Evolutionary conservation across 2,888 invertebrate genomes (phyloP), one percentile per base, ranked within the genome.

Genomic region (Nomada goodeniana): DNA sequence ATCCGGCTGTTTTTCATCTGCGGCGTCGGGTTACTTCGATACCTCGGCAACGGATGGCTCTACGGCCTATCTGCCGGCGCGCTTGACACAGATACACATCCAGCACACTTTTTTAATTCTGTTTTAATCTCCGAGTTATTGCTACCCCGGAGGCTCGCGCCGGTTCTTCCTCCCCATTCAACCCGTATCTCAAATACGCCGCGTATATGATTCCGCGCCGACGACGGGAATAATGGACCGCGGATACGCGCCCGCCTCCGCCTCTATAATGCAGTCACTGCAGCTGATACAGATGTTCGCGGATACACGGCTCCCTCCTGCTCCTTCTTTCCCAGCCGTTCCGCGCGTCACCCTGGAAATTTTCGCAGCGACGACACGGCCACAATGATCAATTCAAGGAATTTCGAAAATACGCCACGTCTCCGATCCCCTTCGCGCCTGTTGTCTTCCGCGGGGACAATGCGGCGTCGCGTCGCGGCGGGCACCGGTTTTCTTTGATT

Each of bases 121-220:
- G 89, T 92, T 93, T 92, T 93, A 92, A 93, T 93, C 93, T 92
- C 91, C 89, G 89, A 91, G 93, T 93, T 93, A 93, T 93, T 93
- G 91, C 93, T 90, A 90, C 91, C 90, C 90, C 89, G 88, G 83
- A 82, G 86, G 86, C 83, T 82, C 76, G 81, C 83, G 82, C 63
- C 80, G 76, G 29, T 78, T 75, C 77, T 80, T 81, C 78, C 82
- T 78, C 76, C 81, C 82, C 86, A 85, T 88, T 89, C 90, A 87
- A 90, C 73, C 86, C 83, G 86, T 82, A 86, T 88, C 88, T 89
- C 86, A 83, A 89, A 86, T 87, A 87, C 86, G 82, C 80, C 77
- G 82, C 86, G 76, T 80, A 86, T 87, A 88, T 88, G 88, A 90
- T 87, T 88, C 84, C 84, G 74, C 83, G 72, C 74, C 83, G 83